Evolutionary conservation across 1,140 invertebrate genomes (phyloP).

Genomic region (Drosophila ogumai): DNA sequence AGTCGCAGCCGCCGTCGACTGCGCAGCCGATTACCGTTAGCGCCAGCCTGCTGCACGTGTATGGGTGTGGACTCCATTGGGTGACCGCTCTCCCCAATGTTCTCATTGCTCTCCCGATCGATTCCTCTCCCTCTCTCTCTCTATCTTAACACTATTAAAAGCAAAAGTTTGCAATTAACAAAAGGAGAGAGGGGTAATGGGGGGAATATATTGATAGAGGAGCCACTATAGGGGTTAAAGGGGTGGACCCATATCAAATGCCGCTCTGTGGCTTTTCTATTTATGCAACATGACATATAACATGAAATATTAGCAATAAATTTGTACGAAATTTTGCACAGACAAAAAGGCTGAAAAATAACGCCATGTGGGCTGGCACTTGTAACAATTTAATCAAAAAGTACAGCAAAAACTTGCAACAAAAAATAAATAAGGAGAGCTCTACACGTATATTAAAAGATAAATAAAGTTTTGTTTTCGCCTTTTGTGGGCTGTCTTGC

Average conservation of each 20-base stretch:
- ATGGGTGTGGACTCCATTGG: constrained; percentile 71
- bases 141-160: constrained; percentile 64
- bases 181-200: constrained; percentile 2
- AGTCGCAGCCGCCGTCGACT: constrained; percentile 34
- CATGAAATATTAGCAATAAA: constrained; percentile 83
- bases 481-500: constrained; percentile 37
- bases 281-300: constrained; percentile 82
- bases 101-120: constrained; percentile 29
- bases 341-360: constrained; percentile 52
- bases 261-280: constrained; percentile 73
- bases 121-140: constrained; percentile 10
- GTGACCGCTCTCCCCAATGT: constrained; percentile 24
- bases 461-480: constrained; percentile 43
- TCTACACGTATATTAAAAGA: constrained; percentile 31
- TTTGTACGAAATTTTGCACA: constrained; percentile 65
- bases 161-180: constrained; percentile 82
- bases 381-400: constrained; percentile 82
- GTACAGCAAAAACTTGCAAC: constrained; percentile 25
- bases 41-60: constrained; percentile 50
- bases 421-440: constrained; percentile 11
- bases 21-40: constrained; percentile 79
- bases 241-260: constrained; percentile 62
- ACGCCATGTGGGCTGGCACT: constrained; percentile 78
- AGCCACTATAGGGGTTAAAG: not conserved
- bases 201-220: constrained; percentile 46